Evolutionary conservation across 2,888 invertebrate species (phyloP), one percentile per base, ranked within the genome.

Genomic region (Megaustenia siamemsis): DNA sequence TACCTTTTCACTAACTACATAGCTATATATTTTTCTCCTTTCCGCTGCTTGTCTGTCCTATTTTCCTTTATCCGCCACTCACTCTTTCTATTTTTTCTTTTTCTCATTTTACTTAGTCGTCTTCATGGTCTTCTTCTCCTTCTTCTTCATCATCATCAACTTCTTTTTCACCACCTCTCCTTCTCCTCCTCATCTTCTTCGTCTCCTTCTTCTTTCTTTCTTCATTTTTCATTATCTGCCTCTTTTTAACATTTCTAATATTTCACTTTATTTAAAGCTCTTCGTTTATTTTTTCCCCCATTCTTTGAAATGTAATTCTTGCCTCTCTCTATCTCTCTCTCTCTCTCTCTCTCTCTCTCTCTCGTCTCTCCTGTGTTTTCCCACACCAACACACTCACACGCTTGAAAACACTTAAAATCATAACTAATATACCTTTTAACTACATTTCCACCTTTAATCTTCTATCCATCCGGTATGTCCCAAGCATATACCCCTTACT

Each of bases 271-370:
- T n/a, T n/a, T n/a, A n/a, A n/a, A n/a, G n/a, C n/a, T n/a, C n/a
- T n/a, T n/a, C n/a, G n/a, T n/a, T n/a, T n/a, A n/a, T n/a, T n/a
- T n/a, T n/a, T n/a, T n/a, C n/a, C n/a, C n/a, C n/a, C n/a, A n/a
- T n/a, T n/a, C n/a, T n/a, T n/a, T n/a, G n/a, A n/a, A n/a, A n/a
- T n/a, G n/a, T n/a, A n/a, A n/a, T n/a, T n/a, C n/a, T n/a, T n/a
- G n/a, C n/a, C 73, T 78, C 63, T 78, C 63, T 63, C 63, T 40
- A 21, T 78, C 35, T 78, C 60, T 78, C 40, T 78, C 60, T 78
- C 43, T 40, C 63, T 38, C 21, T 38, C 6, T 40, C 78, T 63
- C 38, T 78, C 40, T 63, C 43, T 78, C 21, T 38, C 63, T 6
- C 38, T n/a, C 63, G 38, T 32, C 53, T 28, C n/a, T 78, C 40